Base-by-base conservation (phyloP, 1,140 invertebrate genomes). In the Neodiprion lecontei region DNA sequence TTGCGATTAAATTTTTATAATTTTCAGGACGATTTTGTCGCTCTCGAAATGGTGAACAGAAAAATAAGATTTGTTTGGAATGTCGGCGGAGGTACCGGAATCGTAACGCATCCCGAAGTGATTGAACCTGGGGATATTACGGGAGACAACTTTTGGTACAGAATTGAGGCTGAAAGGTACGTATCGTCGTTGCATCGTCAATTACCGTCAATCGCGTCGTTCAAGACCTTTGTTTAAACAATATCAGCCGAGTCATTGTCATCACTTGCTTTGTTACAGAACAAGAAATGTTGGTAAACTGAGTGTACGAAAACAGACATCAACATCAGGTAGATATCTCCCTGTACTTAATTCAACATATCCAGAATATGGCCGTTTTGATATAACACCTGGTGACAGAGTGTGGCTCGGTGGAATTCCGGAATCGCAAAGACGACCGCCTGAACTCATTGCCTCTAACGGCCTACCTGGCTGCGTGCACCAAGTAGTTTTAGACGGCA, bases 61-160 rank as follows among this genome's bases (percentile, higher is more conserved):
- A 92, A 92, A 72, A 92, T 96, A 12, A 89, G 92, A 74, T 93
- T 95, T 70, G 80, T 92, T 1, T 96, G 95, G 95, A 93, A 95
- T 84, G 89, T 94, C 1, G 95, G 95, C 10, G 93, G 92, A 23
- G 93, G 92, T 2, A 90, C 90, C 0, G 90, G 91, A 4, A 85
- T 89, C 14, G 84, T 94, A 0, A 92, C 89, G 2, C 94, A 96
- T 87, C 91, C 92, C 1, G 81, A 91, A 90, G 74, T 89, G 79
- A 79, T 91, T 76, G 80, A 91, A 83, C 84, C 89, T 48, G 90
- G 91, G 28, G 88, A 91, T 74, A 86, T 90, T 10, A 88, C 89
- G 17, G 90, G 94, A 49, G 92, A 94, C 74, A 90, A 90, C 48
- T 90, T 90, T 74, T 96, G 95, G 95, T 95, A 95, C 80, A 89